Conservation (phyloP, 2,888 invertebrate genomes). For the Zelleria hepariella region DNA sequence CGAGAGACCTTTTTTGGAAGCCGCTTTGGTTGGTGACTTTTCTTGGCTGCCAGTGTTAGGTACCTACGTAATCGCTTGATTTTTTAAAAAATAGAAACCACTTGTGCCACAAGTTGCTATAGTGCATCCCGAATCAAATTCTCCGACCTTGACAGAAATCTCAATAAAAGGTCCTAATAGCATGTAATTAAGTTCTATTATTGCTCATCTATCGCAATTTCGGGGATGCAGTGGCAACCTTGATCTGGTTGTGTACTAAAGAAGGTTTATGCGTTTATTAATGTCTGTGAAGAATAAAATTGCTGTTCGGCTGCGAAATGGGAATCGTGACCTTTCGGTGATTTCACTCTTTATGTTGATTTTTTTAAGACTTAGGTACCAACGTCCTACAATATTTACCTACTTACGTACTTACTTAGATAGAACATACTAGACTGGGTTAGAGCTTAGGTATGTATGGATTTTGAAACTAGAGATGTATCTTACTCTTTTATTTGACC, state of each 20-base stretch:
- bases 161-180: slow-evolving; percentile 1
- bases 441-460: too few relatives aligned
- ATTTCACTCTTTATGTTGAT: slow-evolving; percentile 17
- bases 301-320: not conserved
- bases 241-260: not conserved
- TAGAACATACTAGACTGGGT: too few relatives aligned
- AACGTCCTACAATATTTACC: too few relatives aligned
- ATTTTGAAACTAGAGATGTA: too few relatives aligned
- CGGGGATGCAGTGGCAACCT: not conserved
- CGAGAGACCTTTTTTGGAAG: too few relatives aligned
- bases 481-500: too few relatives aligned
- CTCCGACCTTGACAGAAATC: not conserved
- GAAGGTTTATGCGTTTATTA: not conserved
- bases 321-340: slow-evolving; percentile 8
- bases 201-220: not conserved
- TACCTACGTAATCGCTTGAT: too few relatives aligned
- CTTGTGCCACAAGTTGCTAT: not conserved
- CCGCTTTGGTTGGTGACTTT: too few relatives aligned
- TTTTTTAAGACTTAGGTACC: too few relatives aligned
- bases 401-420: too few relatives aligned
- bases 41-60: too few relatives aligned
- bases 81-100: too few relatives aligned
- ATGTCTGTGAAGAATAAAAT: not conserved
- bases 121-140: not conserved
- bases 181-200: slow-evolving; percentile 12